Conservation (phyloP, 2,797 vertebrate genomes). For the Sebastes taczanowskii region DNA sequence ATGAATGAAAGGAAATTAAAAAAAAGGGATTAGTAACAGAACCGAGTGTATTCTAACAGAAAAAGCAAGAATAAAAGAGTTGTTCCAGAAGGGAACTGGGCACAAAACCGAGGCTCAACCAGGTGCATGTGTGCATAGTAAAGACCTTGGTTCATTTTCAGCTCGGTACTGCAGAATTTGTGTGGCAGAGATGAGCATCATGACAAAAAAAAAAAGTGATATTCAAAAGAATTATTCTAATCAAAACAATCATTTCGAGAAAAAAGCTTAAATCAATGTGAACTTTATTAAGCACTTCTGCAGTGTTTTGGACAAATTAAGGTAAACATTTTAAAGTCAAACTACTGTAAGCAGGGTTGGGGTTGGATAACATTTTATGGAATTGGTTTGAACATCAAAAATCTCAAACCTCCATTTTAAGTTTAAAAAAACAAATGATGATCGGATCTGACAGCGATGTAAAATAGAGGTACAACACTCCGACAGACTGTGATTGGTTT, state of each 20-base stretch:
- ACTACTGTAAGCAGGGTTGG: background rate
- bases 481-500: background rate
- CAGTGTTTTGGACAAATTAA: background rate
- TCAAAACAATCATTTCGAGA: background rate
- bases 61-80: background rate
- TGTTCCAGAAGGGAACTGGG: background rate
- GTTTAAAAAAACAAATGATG: background rate
- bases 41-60: background rate
- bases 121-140: background rate
- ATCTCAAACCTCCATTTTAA: background rate
- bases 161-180: background rate
- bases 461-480: background rate
- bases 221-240: background rate
- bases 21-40: background rate
- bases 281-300: background rate
- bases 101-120: background rate
- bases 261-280: background rate
- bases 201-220: background rate
- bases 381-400: background rate
- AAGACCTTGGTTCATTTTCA: background rate
- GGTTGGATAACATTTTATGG: background rate
- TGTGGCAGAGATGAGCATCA: background rate
- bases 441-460: background rate
- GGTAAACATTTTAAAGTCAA: background rate
- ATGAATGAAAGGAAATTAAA: conserved; percentile 5